These are phyloP conservation scores for Sphaerophoria taeniata DNA, from an alignment of 2,888 invertebrate genomes.

Conservation along the genomic window DNA sequence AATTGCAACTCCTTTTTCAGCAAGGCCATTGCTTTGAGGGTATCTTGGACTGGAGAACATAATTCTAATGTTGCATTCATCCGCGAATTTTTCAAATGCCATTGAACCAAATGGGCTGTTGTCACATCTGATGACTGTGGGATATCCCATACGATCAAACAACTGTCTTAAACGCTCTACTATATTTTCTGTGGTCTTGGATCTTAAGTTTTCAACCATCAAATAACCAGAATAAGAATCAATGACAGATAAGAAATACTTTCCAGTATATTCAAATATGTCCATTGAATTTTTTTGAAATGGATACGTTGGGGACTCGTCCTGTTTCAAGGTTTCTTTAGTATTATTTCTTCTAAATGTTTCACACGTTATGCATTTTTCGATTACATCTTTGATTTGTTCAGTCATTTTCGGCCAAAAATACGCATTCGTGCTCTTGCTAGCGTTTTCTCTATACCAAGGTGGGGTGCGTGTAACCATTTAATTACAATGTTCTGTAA, in stretches of 20 bases:
- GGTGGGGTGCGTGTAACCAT: background rate
- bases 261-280: slow-evolving; percentile 17
- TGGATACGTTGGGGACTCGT: slow-evolving; percentile 60
- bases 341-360: slow-evolving; percentile 61
- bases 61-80: slow-evolving; percentile 70
- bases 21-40: slow-evolving; percentile 75
- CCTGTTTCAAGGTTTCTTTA: slow-evolving; percentile 70
- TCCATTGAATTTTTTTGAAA: background rate
- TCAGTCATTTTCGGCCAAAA: background rate
- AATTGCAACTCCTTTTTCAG: slow-evolving; percentile 40
- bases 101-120: slow-evolving; percentile 18
- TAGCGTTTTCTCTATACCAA: background rate
- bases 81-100: slow-evolving; percentile 59
- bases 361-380: slow-evolving; percentile 57
- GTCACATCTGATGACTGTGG: slow-evolving; percentile 13
- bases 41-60: slow-evolving; percentile 64
- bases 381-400: background rate
- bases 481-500: background rate
- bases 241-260: slow-evolving; percentile 33
- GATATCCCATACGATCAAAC: slow-evolving; percentile 13
- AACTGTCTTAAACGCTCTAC: slow-evolving; percentile 33
- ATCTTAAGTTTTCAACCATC: slow-evolving; percentile 28
- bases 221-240: slow-evolving; percentile 44
- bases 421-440: slow-evolving; percentile 1
- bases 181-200: slow-evolving; percentile 42